phyloP scores from a whole-genome alignment of 2,888 invertebrate genomes.

The Serripes groenlandicus region DNA sequence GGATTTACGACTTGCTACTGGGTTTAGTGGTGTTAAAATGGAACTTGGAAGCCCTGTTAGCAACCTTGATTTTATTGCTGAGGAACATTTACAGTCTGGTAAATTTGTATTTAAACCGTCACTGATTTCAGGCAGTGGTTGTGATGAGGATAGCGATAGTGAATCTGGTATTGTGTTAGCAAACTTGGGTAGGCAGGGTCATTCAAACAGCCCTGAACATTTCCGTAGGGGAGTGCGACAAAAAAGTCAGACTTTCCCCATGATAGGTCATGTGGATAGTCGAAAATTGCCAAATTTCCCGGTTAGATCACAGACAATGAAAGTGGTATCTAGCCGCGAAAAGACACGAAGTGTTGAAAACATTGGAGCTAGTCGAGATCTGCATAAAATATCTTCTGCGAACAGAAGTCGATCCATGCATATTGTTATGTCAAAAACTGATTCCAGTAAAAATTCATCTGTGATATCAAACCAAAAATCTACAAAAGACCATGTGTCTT shows the following conservation, averaged over 20 bases:
- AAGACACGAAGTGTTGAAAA: slow-evolving; percentile 61
- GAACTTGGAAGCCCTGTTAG: slow-evolving; percentile 63
- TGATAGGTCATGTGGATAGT: slow-evolving; percentile 57
- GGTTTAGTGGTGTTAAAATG: slow-evolving; percentile 46
- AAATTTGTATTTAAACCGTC: slow-evolving; percentile 2
- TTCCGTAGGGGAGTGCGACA: slow-evolving; percentile 37
- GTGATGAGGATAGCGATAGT: slow-evolving; percentile 63
- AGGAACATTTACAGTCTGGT: slow-evolving; percentile 69
- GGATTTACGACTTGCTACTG: slow-evolving; percentile 55
- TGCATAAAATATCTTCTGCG: slow-evolving; percentile 22
- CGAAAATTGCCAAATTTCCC: slow-evolving; percentile 68
- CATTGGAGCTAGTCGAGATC: slow-evolving; percentile 22
- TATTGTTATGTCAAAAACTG: slow-evolving; percentile 27
- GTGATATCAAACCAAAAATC: slow-evolving; percentile 35
- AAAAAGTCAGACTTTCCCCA: slow-evolving; percentile 72
- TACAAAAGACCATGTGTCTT: slow-evolving; percentile 18
- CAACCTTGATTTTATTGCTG: slow-evolving; percentile 76
- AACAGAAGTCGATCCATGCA: slow-evolving; percentile 59
- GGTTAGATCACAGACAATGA: slow-evolving; percentile 62
- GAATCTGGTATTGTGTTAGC: slow-evolving; percentile 62
- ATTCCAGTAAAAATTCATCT: slow-evolving; percentile 27
- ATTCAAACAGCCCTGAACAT: slow-evolving; percentile 41
- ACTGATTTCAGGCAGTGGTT: slow-evolving; percentile 19
- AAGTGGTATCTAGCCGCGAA: slow-evolving; percentile 36
- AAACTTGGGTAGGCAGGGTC: slow-evolving; percentile 12